Evolutionary conservation across 2,113 vertebrate genomes (phyloP).

Genomic region (Nannospalax galili): DNA sequence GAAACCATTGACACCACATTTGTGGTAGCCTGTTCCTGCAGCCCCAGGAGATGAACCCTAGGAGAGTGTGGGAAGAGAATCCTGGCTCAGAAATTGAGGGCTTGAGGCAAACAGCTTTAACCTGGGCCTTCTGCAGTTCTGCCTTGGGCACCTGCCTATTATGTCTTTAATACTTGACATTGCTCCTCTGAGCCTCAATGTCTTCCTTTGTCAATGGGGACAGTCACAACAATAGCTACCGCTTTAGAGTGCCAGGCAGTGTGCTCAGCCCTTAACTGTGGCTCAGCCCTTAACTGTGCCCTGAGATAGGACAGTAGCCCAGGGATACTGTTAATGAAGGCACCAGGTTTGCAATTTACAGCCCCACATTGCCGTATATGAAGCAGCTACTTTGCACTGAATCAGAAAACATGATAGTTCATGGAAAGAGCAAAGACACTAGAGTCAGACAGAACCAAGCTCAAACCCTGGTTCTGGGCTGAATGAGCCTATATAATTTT

Average conservation of each 20-base stretch:
- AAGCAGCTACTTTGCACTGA: not conserved
- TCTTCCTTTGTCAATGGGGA: not conserved
- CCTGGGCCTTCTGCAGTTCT: not conserved
- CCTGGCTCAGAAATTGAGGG: not conserved
- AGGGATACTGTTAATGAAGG: not conserved
- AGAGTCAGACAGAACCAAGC: not conserved
- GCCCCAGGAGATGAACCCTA: not conserved
- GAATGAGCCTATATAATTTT: not conserved
- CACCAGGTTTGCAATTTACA: not conserved
- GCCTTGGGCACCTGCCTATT: not conserved
- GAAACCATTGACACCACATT: not conserved
- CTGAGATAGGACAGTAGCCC: not conserved
- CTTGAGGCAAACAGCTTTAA: not conserved
- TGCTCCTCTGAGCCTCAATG: not conserved
- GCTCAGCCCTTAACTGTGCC: not conserved
- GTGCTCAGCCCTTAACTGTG: not conserved
- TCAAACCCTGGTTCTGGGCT: not conserved
- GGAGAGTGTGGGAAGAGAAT: not conserved
- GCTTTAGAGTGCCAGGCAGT: not conserved
- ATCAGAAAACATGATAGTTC: not conserved
- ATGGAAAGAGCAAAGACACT: not conserved
- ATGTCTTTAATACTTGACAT: not conserved
- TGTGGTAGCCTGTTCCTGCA: not conserved
- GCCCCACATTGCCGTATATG: not conserved
- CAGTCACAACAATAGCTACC: not conserved